Conservation (phyloP, 2,797 vertebrate genomes). For the Cossypha caffra region DNA sequence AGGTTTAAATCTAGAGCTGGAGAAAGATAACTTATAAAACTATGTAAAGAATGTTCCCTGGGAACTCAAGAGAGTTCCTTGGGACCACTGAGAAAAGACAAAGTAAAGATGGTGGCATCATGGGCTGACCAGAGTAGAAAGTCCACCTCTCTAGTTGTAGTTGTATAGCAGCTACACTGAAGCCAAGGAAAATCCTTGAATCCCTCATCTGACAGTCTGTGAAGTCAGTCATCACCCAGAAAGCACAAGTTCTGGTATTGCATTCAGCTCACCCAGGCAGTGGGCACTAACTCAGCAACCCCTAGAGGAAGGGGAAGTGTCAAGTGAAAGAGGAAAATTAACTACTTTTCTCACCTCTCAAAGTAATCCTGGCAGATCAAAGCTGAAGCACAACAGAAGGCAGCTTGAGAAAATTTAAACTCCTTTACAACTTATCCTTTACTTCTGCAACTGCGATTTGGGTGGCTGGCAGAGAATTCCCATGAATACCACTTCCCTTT, state of each 20-base stretch:
- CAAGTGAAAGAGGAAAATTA: slow-evolving; percentile 35
- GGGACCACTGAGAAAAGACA: neutral
- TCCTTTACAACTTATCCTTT: slow-evolving; percentile 55
- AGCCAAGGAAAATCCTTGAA: neutral
- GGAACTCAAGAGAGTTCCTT: neutral
- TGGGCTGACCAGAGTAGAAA: neutral
- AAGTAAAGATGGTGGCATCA: neutral
- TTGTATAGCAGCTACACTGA: neutral
- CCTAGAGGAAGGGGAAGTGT: neutral
- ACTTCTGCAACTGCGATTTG: slow-evolving; percentile 11
- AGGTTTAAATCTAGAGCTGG: neutral
- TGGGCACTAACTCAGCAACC: neutral
- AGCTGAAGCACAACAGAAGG: slow-evolving; percentile 54
- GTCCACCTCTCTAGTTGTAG: neutral
- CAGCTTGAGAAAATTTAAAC: slow-evolving; percentile 55
- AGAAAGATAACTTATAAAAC: neutral
- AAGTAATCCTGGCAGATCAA: slow-evolving; percentile 63
- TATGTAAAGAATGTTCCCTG: neutral
- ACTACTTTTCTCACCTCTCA: slow-evolving; percentile 37
- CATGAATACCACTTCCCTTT: slow-evolving; percentile 29
- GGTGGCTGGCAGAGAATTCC: slow-evolving; percentile 26
- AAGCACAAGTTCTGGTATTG: neutral
- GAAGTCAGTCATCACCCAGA: neutral
- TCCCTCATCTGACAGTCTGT: neutral
- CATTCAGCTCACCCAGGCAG: neutral